Percentiles rank a stretch among this genome's conserved stretches.
Evolutionary conservation across 2,113 vertebrate genomes (phyloP).

Genomic region (Ascaphus truei): DNA sequence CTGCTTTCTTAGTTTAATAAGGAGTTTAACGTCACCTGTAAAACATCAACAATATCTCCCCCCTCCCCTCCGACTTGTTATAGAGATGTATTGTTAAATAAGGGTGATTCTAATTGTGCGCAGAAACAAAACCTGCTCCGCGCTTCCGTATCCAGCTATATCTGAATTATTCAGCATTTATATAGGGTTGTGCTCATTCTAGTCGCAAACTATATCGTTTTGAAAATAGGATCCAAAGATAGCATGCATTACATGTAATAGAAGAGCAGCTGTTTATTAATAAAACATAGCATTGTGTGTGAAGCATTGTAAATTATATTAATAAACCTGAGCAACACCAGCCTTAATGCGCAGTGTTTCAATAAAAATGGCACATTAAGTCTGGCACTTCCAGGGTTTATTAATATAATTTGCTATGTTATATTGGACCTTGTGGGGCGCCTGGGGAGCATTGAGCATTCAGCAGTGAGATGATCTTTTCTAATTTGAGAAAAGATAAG

Average conservation of each 20-base stretch:
- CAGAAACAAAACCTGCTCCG: no score
- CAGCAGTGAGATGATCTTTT: neutral
- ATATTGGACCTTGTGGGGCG: neutral
- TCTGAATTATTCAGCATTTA: no score
- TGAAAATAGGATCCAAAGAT: neutral
- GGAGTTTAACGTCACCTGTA: no score
- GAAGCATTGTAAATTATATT: conserved; percentile 8
- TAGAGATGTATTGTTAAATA: no score
- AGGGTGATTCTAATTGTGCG: no score
- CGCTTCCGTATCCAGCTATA: no score
- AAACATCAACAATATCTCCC: no score
- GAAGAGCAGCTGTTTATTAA: conserved; percentile 20
- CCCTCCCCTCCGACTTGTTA: no score
- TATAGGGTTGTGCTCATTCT: no score
- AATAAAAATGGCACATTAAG: conserved; percentile 8
- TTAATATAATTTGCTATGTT: conserved; percentile 11
- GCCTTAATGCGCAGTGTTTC: neutral
- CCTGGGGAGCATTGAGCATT: no score
- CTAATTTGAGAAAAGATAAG: neutral
- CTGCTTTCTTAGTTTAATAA: no score
- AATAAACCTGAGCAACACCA: neutral
- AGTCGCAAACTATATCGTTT: no score
- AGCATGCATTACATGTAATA: neutral
- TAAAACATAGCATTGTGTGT: conserved; percentile 17
- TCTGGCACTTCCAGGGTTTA: neutral